These are phyloP conservation scores for Xanthia icteritia DNA, from an alignment of 2,888 invertebrate species.

Conservation along the genomic window DNA sequence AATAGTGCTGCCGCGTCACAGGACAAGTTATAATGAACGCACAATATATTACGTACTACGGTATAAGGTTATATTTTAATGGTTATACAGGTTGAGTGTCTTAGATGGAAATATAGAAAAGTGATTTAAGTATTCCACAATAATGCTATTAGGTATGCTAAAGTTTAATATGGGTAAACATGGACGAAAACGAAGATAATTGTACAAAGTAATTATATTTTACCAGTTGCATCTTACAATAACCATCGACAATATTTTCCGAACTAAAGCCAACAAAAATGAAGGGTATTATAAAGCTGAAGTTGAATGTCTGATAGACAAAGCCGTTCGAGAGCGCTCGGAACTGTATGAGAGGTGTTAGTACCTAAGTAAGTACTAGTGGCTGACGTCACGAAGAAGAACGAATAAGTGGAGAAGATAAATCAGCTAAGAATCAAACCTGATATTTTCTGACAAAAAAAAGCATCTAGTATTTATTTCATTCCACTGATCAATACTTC, in stretches of 20 bases:
- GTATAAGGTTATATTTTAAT: background rate
- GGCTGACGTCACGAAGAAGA: background rate
- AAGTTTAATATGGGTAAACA: background rate
- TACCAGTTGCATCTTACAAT: background rate
- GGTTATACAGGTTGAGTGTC: background rate
- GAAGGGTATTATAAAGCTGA: background rate
- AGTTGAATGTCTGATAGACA: slow-evolving; percentile 11
- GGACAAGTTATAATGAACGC: no score
- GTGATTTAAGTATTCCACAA: background rate
- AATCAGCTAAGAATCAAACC: background rate
- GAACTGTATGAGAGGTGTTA: background rate
- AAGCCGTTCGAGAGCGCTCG: slow-evolving; percentile 16
- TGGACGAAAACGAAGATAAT: background rate
- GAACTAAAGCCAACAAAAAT: slow-evolving; percentile 4
- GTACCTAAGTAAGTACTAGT: slow-evolving; percentile 1
- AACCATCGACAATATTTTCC: slow-evolving; percentile 7
- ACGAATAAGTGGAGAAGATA: background rate
- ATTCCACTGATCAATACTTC: background rate
- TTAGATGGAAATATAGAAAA: background rate
- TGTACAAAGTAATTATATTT: background rate
- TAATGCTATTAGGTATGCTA: background rate
- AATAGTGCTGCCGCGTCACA: no score
- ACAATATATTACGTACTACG: background rate
- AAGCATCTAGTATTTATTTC: background rate
- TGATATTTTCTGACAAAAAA: background rate